A percentile compares a stretch with the other conserved stretches of the same genome.
Conservation (phyloP, 35 echinoderm and acorn worm genomes). For the Ophiothrix spiculata region DNA sequence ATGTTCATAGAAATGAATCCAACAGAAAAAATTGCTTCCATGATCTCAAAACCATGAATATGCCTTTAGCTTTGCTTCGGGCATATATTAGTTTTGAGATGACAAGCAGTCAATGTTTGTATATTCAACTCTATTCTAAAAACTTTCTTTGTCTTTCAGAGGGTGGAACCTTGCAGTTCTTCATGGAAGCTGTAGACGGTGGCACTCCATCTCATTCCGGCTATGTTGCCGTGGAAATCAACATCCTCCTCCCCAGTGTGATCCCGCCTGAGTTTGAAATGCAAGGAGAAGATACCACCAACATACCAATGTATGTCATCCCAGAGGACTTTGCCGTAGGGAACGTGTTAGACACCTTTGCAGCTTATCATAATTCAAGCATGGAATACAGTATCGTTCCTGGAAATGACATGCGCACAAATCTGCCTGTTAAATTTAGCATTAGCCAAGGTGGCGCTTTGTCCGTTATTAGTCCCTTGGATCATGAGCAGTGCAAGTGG, state of each 20-base stretch:
- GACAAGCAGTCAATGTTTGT: no score
- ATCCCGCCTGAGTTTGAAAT: constrained; percentile 56
- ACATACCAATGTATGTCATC: constrained; percentile 52
- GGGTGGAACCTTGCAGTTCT: constrained; percentile 66
- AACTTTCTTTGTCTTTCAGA: constrained; percentile 31
- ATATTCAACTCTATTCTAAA: no score
- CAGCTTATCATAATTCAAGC: constrained; percentile 36
- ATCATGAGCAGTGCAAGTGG: constrained; percentile 78
- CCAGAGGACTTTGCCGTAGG: constrained; percentile 67
- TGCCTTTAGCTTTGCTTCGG: no score
- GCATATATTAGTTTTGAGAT: no score
- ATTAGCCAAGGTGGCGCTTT: constrained; percentile 67
- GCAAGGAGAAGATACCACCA: constrained; percentile 12
- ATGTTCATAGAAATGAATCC: no score
- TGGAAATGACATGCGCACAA: constrained; percentile 73
- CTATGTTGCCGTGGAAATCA: constrained; percentile 63
- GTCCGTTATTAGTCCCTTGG: constrained; percentile 63
- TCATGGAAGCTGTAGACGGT: constrained; percentile 68
- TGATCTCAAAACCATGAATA: no score
- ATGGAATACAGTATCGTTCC: constrained; percentile 65
- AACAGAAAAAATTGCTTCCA: no score
- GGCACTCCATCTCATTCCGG: constrained; percentile 45
- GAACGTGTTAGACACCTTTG: constrained; percentile 57
- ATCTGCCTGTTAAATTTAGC: constrained; percentile 70
- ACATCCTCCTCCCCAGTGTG: constrained; percentile 43